These are phyloP conservation scores for Brachionus koreanus DNA, from an alignment of 1,140 invertebrate genomes.

Conservation along the genomic window DNA sequence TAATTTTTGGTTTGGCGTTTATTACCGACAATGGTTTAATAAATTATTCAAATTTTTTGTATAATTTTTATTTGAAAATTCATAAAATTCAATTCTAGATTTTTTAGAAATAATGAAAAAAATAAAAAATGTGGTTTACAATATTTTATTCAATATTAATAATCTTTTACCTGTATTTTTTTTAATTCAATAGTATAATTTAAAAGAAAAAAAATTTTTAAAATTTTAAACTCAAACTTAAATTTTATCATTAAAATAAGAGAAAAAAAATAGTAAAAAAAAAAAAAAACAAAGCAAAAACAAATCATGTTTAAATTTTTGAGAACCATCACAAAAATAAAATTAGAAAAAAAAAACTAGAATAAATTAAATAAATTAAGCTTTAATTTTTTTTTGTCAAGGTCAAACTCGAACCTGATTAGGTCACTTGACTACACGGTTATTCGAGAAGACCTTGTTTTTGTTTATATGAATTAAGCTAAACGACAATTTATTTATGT, in stretches of 20 bases:
- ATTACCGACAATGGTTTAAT: too few relatives aligned
- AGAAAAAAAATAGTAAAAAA: too few relatives aligned
- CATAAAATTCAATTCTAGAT: too few relatives aligned
- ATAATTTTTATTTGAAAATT: too few relatives aligned
- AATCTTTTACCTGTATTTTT: not conserved
- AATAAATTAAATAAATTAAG: not conserved
- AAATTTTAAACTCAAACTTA: not conserved
- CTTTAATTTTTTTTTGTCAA: conserved; percentile 1
- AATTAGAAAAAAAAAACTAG: not conserved
- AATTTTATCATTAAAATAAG: not conserved
- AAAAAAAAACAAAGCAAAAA: not conserved
- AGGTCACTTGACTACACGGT: not conserved
- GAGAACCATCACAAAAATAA: not conserved
- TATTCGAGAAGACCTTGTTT: not conserved
- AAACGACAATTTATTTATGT: not conserved
- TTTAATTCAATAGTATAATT: not conserved
- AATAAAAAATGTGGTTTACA: not conserved
- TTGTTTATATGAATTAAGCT: not conserved
- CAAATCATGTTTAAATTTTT: not conserved
- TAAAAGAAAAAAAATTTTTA: not conserved
- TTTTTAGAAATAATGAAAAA: too few relatives aligned
- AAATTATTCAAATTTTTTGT: too few relatives aligned
- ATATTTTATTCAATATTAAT: conserved; percentile 2
- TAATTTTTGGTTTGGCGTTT: too few relatives aligned
- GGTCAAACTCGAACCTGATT: not conserved